Base-by-base conservation (phyloP, 2,888 invertebrate species). In the Hetaerina titia region DNA sequence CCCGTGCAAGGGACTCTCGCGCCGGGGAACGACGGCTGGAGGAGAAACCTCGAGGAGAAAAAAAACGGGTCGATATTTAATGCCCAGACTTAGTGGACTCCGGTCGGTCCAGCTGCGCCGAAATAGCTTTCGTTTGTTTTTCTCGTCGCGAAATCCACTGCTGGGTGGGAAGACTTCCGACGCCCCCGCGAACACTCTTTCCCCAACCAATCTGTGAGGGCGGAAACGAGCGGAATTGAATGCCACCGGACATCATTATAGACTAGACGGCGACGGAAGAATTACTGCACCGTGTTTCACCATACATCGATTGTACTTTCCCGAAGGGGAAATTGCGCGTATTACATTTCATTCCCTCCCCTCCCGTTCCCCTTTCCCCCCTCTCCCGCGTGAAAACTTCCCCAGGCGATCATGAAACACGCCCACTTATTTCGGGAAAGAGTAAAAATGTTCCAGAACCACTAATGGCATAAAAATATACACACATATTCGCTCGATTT, bases 121-220 rank as follows among this genome's bases (percentile, higher is more conserved):
- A 81, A 81, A 81, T 81, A 81, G 81, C 81, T 13, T 81, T 81
- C 81, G 81, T 81, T 81, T 81, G 81, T 81, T 31, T 81, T 81
- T 81, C 15, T 31, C 81, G 11, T 81, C 81, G 11, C n/a, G 81
- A 25, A 81, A 31, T 81, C 25, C 13, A 31, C 81, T 81, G 25
- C 81, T 45, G 45, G 45, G 45, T 4, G 45, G 45, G 45, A 45
- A 45, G 31, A 31, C 81, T 31, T 13, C 25, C 25, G n/a, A n/a
- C 25, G 11, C 17, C 60, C 17, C 60, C 60, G 60, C 60, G 60
- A 17, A 15, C 31, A 9, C 6, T 8, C n/a, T n/a, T n/a, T 69
- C 13, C 81, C 13, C 15, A 8, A 15, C 25, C 6, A 11, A 69
- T 69, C 19, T n/a, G 69, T 31, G 31, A 81, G n/a, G 9, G n/a